Evolutionary conservation across 2,113 vertebrate genomes (phyloP).

Genomic region (Podarcis muralis): DNA sequence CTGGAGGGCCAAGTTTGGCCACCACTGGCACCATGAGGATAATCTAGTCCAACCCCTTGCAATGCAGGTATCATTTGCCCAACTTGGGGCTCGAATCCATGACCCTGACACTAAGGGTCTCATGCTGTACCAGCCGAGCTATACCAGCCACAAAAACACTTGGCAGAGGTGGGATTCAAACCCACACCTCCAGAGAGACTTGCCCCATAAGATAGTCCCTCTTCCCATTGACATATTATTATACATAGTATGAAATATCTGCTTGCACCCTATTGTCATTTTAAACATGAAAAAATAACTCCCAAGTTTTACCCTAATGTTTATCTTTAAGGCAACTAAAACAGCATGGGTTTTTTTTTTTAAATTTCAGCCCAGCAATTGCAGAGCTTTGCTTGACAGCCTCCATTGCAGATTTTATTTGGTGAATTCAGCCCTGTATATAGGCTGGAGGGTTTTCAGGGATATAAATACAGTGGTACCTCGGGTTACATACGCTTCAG

Average conservation of each 20-base stretch:
- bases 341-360: slow-evolving; percentile 85
- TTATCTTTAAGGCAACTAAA: slow-evolving; percentile 96
- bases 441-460: background rate
- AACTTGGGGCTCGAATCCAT: too few relatives aligned
- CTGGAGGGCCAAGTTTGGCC: too few relatives aligned
- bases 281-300: background rate
- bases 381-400: slow-evolving; percentile 98
- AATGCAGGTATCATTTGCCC: too few relatives aligned
- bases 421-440: slow-evolving; percentile 89
- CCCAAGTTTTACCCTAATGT: background rate
- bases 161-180: too few relatives aligned
- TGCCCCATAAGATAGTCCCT: background rate
- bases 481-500: too few relatives aligned
- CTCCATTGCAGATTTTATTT: slow-evolving; percentile 99
- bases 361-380: slow-evolving; percentile 89
- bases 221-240: background rate
- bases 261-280: background rate
- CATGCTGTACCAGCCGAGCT: too few relatives aligned
- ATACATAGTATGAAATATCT: background rate
- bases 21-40: too few relatives aligned
- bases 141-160: too few relatives aligned
- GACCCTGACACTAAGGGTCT: too few relatives aligned
- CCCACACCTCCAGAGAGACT: background rate
- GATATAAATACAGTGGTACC: too few relatives aligned
- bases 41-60: too few relatives aligned